Evolutionary conservation across 1,140 invertebrate species (phyloP).

Genomic region (Zaprionus ghesquierei): DNA sequence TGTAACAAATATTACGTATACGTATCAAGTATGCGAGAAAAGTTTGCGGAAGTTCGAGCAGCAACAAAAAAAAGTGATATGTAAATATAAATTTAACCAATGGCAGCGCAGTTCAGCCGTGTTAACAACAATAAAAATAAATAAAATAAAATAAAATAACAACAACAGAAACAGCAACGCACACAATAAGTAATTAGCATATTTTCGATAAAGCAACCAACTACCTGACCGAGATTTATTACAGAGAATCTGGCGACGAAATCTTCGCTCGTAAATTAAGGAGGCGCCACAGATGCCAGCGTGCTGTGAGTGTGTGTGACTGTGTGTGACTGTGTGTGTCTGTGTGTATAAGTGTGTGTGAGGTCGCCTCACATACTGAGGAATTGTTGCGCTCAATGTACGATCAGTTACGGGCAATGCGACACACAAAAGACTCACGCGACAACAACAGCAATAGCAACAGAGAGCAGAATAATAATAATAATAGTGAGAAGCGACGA

Average conservation of each 20-base stretch:
- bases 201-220: slow-evolving; percentile 27
- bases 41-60: too few species aligned
- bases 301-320: not conserved
- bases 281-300: not conserved
- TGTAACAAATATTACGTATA: not conserved
- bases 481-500: slow-evolving; percentile 50
- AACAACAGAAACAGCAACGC: not conserved
- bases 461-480: slow-evolving; percentile 42
- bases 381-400: slow-evolving; percentile 59
- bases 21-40: not conserved
- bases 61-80: slow-evolving; percentile 10
- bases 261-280: slow-evolving; percentile 26
- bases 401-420: slow-evolving; percentile 48
- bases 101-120: not conserved
- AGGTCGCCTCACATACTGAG: slow-evolving; percentile 55
- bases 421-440: slow-evolving; percentile 52
- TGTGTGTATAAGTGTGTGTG: too few species aligned
- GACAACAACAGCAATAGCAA: slow-evolving; percentile 36
- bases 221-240: slow-evolving; percentile 24
- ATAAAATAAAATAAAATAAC: not conserved
- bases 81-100: slow-evolving; percentile 21
- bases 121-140: slow-evolving; percentile 7
- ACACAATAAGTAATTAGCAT: slow-evolving; percentile 38
- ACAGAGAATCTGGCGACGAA: slow-evolving; percentile 30
- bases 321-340: slow-evolving; percentile 1